phyloP scores from a whole-genome alignment of 1,140 invertebrate species.

The Melitaea cinxia region DNA sequence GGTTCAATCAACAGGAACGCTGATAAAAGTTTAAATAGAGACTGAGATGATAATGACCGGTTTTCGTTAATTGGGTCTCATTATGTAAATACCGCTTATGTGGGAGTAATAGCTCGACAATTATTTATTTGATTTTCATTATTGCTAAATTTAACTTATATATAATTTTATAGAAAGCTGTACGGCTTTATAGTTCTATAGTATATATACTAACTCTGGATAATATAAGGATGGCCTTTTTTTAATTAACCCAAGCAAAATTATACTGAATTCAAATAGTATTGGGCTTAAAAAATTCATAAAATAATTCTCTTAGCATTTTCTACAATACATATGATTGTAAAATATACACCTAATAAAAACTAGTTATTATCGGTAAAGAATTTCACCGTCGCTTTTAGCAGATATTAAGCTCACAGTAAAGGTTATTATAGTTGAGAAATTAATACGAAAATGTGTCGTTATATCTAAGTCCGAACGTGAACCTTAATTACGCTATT shows the following conservation, averaged over 20 bases:
- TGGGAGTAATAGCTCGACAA: constrained; percentile 20
- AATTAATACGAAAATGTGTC: neutral
- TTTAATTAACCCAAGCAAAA: too few species aligned
- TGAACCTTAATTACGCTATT: constrained; percentile 12
- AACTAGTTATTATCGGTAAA: too few species aligned
- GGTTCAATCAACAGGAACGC: constrained; percentile 27
- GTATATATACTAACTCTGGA: too few species aligned
- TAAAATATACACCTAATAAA: too few species aligned
- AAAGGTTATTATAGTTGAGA: neutral
- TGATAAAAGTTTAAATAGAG: constrained; percentile 31
- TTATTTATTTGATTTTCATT: constrained; percentile 2
- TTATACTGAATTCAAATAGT: too few species aligned
- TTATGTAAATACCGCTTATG: constrained; percentile 35
- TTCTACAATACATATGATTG: neutral
- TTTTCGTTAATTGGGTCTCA: constrained; percentile 30
- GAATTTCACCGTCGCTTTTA: too few species aligned
- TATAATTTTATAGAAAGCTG: too few species aligned
- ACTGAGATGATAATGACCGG: constrained; percentile 29
- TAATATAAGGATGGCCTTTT: too few species aligned
- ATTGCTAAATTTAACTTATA: neutral
- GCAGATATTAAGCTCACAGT: too few species aligned
- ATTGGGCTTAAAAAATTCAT: too few species aligned
- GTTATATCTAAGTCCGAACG: neutral
- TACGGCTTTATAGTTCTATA: too few species aligned
- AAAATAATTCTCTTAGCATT: neutral